Conservation (phyloP, 2,797 vertebrate genomes). For the Rhinogobio ventralis region DNA sequence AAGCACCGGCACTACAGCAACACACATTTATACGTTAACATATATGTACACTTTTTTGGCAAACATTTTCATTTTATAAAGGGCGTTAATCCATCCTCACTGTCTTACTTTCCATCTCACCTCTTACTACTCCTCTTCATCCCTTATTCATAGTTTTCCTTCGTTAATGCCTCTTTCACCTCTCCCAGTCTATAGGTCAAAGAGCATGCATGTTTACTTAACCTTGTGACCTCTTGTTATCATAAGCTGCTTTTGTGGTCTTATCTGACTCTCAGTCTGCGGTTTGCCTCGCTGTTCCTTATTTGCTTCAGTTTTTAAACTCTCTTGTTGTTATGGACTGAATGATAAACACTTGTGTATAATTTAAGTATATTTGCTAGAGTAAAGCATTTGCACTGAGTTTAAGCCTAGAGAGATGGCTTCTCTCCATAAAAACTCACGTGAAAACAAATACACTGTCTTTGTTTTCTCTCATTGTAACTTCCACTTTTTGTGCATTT, state of each 20-base stretch:
- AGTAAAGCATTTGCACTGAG: neutral
- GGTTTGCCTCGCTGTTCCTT: slow-evolving; percentile 12
- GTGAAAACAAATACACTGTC: neutral
- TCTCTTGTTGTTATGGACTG: neutral
- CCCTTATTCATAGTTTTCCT: slow-evolving; percentile 34
- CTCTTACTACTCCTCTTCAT: slow-evolving; percentile 4
- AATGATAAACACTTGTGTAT: slow-evolving; percentile 19
- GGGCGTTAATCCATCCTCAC: neutral
- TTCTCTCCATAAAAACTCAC: neutral
- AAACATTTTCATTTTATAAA: slow-evolving; percentile 6
- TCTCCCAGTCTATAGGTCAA: neutral
- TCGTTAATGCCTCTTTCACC: slow-evolving; percentile 19
- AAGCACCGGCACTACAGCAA: neutral
- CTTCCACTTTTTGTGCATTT: neutral
- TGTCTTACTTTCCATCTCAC: slow-evolving; percentile 8
- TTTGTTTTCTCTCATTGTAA: neutral
- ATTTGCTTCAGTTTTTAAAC: neutral
- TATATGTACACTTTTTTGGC: neutral
- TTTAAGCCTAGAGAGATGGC: neutral
- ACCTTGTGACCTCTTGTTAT: slow-evolving; percentile 31
- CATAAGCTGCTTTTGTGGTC: slow-evolving; percentile 28
- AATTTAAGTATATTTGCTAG: neutral
- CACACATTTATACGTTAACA: neutral
- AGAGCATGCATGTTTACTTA: slow-evolving; percentile 33
- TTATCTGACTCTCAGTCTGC: slow-evolving; percentile 21